These are phyloP conservation scores for Piscicola geometra DNA, from an alignment of 2,888 invertebrate genomes.

Conservation along the genomic window DNA sequence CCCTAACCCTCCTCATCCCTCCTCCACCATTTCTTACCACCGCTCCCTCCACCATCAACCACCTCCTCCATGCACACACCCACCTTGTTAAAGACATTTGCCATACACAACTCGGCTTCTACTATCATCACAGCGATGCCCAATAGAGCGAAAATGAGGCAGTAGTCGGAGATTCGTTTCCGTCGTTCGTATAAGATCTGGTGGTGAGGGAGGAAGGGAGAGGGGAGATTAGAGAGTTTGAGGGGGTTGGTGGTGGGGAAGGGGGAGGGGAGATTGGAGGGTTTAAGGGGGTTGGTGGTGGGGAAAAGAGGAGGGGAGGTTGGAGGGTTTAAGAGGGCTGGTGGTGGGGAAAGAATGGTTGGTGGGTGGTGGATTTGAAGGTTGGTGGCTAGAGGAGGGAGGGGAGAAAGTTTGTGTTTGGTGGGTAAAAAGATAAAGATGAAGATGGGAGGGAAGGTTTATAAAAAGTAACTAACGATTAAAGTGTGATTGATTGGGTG, in stretches of 20 bases:
- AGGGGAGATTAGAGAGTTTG: neutral
- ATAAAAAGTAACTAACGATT: too few species aligned
- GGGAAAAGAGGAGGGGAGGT: neutral
- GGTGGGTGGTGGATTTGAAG: neutral
- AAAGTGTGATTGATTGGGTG: neutral
- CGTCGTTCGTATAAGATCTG: slow-evolving; percentile 32
- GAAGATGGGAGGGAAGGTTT: neutral
- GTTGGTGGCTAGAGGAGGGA: neutral
- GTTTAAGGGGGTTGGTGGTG: neutral
- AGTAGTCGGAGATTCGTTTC: slow-evolving; percentile 36
- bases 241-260: neutral
- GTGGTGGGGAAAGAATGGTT: neutral
- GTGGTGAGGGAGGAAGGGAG: neutral
- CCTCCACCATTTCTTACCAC: neutral
- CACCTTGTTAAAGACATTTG: slow-evolving; percentile 35
- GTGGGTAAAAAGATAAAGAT: neutral
- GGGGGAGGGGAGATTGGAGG: neutral
- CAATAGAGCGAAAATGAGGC: slow-evolving; percentile 34
- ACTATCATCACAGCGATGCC: slow-evolving; percentile 35
- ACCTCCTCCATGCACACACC: too few species aligned
- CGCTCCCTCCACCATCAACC: neutral
- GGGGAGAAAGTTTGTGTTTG: neutral
- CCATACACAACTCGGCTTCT: slow-evolving; percentile 34
- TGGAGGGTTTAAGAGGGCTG: neutral
- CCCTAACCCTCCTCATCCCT: neutral